Percentiles rank a stretch among this genome's conserved stretches.
phyloP scores from a whole-genome alignment of 2,888 invertebrate species.

The Hydroisotoma schaefferi region DNA sequence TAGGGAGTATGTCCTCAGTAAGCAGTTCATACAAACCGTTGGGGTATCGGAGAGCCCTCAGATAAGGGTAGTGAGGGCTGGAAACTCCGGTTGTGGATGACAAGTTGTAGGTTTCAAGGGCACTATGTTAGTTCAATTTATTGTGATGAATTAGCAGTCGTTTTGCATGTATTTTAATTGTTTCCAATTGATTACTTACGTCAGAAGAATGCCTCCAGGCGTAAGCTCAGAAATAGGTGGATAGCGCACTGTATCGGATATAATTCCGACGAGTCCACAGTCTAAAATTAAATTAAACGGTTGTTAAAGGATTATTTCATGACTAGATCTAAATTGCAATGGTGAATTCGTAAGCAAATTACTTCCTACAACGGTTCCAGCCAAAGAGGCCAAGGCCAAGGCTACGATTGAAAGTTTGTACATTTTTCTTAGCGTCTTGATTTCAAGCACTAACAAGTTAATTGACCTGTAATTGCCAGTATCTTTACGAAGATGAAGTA shows the following conservation, averaged over 20 bases:
- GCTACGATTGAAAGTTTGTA: background rate
- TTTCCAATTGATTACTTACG: background rate
- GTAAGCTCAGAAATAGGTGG: background rate
- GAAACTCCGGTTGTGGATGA: background rate
- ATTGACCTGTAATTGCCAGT: no score
- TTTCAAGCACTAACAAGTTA: no score
- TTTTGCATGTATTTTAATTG: background rate
- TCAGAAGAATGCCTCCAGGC: background rate
- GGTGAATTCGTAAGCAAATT: background rate
- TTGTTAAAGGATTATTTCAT: background rate
- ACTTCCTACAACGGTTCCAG: background rate
- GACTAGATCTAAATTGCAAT: background rate
- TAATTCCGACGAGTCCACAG: background rate
- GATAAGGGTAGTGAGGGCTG: background rate
- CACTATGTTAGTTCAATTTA: background rate
- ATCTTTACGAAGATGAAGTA: background rate
- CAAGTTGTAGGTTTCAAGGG: background rate
- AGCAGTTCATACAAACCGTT: background rate
- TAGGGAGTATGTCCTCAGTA: slow-evolving; percentile 4
- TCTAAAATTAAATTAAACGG: background rate
- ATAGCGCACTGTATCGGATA: background rate
- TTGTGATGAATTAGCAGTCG: background rate
- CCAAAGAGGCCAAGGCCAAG: background rate
- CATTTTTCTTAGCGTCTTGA: slow-evolving; percentile 3
- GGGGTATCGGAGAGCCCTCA: background rate